Conservation (phyloP, 2,797 vertebrate genomes). For the Pagetopsis macropterus region DNA sequence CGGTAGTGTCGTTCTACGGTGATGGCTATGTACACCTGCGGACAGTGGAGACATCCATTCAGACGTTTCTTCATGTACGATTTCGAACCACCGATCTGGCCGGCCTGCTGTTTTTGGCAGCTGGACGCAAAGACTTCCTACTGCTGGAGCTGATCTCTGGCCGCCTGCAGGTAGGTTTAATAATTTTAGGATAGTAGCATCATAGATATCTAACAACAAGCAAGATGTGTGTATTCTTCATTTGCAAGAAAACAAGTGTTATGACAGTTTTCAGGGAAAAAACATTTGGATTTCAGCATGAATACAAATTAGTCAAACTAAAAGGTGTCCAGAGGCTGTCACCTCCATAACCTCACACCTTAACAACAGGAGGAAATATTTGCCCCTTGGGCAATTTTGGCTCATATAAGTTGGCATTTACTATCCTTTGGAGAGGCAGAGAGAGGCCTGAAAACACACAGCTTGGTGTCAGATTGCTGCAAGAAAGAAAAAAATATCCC, state of each 20-base stretch:
- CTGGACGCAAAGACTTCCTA: slow-evolving; percentile 85
- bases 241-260: neutral
- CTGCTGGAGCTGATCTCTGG: slow-evolving; percentile 87
- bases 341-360: neutral
- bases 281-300: neutral
- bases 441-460: slow-evolving; percentile 45
- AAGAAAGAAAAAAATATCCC: slow-evolving; percentile 47
- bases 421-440: slow-evolving; percentile 39
- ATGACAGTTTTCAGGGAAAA: neutral
- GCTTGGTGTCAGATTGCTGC: slow-evolving; percentile 64
- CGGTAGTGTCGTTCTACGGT: slow-evolving; percentile 91
- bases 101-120: slow-evolving; percentile 90
- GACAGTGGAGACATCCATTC: slow-evolving; percentile 78
- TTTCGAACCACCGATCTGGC: slow-evolving; percentile 86
- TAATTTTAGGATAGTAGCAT: neutral
- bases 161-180: slow-evolving; percentile 79
- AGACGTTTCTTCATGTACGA: slow-evolving; percentile 83
- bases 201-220: neutral
- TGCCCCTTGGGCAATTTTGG: slow-evolving; percentile 26
- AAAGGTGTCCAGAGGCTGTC: neutral
- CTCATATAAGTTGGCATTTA: slow-evolving; percentile 49
- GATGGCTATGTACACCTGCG: slow-evolving; percentile 88
- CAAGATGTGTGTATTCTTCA: neutral
- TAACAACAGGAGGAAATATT: slow-evolving; percentile 29
- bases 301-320: neutral